These are phyloP conservation scores for Nasonovia ribisnigri DNA, from an alignment of 2,888 invertebrate species.

Conservation along the genomic window DNA sequence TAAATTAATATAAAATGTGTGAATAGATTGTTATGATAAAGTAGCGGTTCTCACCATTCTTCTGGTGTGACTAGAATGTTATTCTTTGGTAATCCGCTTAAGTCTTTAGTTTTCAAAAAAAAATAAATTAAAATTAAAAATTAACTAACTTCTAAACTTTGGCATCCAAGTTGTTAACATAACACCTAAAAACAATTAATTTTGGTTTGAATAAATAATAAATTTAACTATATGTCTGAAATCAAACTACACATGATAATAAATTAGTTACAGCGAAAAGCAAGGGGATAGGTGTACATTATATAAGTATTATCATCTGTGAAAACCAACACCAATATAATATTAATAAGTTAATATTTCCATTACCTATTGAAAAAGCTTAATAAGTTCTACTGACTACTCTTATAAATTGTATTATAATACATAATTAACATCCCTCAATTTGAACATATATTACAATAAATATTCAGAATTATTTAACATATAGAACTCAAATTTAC, in stretches of 20 bases:
- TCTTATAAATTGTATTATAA: slow-evolving; percentile 5
- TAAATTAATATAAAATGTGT: neutral
- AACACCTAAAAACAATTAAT: slow-evolving; percentile 65
- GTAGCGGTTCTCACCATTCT: slow-evolving; percentile 53
- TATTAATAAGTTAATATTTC: slow-evolving; percentile 59
- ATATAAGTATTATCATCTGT: slow-evolving; percentile 51
- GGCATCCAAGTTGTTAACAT: slow-evolving; percentile 61
- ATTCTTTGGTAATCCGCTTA: slow-evolving; percentile 60
- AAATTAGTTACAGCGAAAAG: slow-evolving; percentile 61
- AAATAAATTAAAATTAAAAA: slow-evolving; percentile 35
- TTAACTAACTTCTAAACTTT: slow-evolving; percentile 58
- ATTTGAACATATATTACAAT: slow-evolving; percentile 39
- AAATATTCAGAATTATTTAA: slow-evolving; percentile 27
- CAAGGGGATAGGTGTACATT: slow-evolving; percentile 31
- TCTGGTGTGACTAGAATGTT: slow-evolving; percentile 61
- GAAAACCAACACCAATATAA: slow-evolving; percentile 62
- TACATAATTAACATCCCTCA: slow-evolving; percentile 29
- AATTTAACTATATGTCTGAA: slow-evolving; percentile 50
- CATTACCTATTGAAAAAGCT: slow-evolving; percentile 45
- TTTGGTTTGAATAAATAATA: slow-evolving; percentile 58
- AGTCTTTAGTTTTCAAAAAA: slow-evolving; percentile 59
- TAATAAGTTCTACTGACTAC: slow-evolving; percentile 44
- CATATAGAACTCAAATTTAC: slow-evolving; percentile 41
- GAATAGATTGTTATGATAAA: slow-evolving; percentile 36
- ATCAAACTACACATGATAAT: slow-evolving; percentile 57